These are phyloP conservation scores for Agrypnia vestita DNA, from an alignment of 1,140 invertebrate species.

Conservation along the genomic window DNA sequence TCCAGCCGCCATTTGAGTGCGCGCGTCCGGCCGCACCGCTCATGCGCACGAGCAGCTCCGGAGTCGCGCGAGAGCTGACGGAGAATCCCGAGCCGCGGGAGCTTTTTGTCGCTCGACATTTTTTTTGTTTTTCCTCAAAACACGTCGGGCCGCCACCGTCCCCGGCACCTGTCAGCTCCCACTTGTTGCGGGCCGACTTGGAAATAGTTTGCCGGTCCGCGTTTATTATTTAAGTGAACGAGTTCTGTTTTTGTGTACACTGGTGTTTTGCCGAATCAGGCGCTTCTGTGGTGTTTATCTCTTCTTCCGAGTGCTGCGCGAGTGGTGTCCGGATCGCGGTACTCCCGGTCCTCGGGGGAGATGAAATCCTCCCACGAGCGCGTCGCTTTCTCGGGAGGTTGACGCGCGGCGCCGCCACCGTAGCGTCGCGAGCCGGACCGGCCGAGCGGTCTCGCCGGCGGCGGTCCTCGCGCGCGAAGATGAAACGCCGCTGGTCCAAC, in stretches of 20 bases:
- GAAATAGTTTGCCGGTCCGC: background rate
- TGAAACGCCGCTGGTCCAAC: conserved; percentile 82
- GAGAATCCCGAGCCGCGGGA: conserved; percentile 40
- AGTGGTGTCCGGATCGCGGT: conserved; percentile 1
- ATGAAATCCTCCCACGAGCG: conserved; percentile 13
- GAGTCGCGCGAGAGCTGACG: conserved; percentile 36
- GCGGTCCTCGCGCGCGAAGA: conserved; percentile 60
- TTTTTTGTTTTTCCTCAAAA: conserved; percentile 4
- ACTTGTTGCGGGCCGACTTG: conserved; percentile 19
- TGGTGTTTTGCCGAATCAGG: conserved; percentile 32
- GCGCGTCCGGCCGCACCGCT: conserved; percentile 41
- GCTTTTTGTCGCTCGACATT: conserved; percentile 25
- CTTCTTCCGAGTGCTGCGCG: conserved; percentile 3
- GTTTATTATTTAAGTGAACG: background rate
- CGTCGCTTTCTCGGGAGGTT: conserved; percentile 39
- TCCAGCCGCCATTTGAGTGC: conserved; percentile 50
- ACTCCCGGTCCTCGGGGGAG: background rate
- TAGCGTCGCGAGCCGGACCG: background rate
- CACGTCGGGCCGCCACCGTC: conserved; percentile 7
- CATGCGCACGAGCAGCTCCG: conserved; percentile 44
- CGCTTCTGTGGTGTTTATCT: conserved; percentile 14
- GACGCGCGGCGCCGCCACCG: background rate
- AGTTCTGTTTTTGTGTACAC: too few relatives aligned
- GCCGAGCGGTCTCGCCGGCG: background rate
- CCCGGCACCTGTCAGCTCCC: conserved; percentile 29